Base-by-base conservation (phyloP, 2,797 vertebrate species). In the Scarus forsteni region DNA sequence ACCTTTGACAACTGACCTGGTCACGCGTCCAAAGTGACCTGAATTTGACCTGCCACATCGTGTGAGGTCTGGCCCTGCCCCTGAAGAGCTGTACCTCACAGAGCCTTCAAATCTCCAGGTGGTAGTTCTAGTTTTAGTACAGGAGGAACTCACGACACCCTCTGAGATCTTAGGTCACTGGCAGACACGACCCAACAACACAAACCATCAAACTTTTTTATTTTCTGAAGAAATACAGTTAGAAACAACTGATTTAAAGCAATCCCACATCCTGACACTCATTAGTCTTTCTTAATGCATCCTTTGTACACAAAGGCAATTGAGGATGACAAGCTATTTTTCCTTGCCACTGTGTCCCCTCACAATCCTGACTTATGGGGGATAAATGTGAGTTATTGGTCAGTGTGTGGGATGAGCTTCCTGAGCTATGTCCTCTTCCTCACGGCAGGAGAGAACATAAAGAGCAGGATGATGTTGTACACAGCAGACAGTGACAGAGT, bases 331-430 rank as follows among this genome's bases (percentile, higher is more conserved):
- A 4, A 13, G 12, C 8, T 53, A 19, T 75, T 54, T 78, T 61
- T 83, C 56, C 39, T 70, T n/a, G 50, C 48, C 53, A 45, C 35
- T 12, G 18, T 60, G 51, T 45, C 49, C 27, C 61, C 49, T 71
- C 63, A 27, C 48, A 58, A 56, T 56, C 68, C 60, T 50, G 66
- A 48, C 59, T 70, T 52, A 52, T 59, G 66, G 75, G 79, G 72
- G 73, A 45, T 60, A 70, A 63, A 87, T 84, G 49, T 66, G 72
- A 66, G 65, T 73, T 60, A 16, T 12, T 70, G 80, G 73, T 60
- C 68, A 82, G 69, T 65, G 61, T 74, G 82, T 84, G 73, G 75
- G 88, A 70, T 78, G 76, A 73, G 48, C 15, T 63, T 64, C 48
- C 56, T 66, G 66, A 83, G 58, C 48, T 61, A 65, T 78, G 72